Percentiles rank a stretch among this genome's conserved stretches.
Evolutionary conservation across 1,140 invertebrate species (phyloP).

Genomic region (Leguminivora glycinivorella): DNA sequence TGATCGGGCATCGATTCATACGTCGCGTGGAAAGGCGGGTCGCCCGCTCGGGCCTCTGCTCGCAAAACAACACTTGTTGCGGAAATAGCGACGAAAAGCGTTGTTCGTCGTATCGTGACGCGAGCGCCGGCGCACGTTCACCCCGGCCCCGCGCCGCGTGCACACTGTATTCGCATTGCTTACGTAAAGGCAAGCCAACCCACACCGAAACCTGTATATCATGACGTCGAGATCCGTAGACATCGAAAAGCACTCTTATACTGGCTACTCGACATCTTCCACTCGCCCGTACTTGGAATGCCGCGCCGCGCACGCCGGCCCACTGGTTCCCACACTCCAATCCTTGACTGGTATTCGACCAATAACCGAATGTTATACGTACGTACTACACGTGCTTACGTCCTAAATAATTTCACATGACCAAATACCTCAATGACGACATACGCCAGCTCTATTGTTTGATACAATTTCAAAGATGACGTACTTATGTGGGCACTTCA

Average conservation of each 20-base stretch:
- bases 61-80: constrained; percentile 75
- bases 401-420: constrained; percentile 6
- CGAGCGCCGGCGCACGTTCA: constrained; percentile 50
- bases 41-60: constrained; percentile 65
- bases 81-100: constrained; percentile 72
- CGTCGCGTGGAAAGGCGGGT: constrained; percentile 36
- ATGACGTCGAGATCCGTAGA: neutral
- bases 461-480: constrained; percentile 17
- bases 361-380: neutral
- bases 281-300: neutral
- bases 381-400: neutral
- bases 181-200: neutral
- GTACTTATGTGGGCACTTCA: neutral
- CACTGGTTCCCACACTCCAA: constrained; percentile 31
- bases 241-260: neutral
- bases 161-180: neutral
- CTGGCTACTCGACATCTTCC: neutral
- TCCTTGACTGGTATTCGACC: constrained; percentile 25
- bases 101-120: constrained; percentile 56
- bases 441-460: constrained; percentile 5
- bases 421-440: constrained; percentile 8
- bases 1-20: constrained; percentile 27
- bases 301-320: constrained; percentile 14
- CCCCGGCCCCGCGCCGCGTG: constrained; percentile 41
- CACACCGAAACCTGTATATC: neutral